Base-by-base conservation (phyloP, 2,888 invertebrate species). In the Osmoderma eremita region DNA sequence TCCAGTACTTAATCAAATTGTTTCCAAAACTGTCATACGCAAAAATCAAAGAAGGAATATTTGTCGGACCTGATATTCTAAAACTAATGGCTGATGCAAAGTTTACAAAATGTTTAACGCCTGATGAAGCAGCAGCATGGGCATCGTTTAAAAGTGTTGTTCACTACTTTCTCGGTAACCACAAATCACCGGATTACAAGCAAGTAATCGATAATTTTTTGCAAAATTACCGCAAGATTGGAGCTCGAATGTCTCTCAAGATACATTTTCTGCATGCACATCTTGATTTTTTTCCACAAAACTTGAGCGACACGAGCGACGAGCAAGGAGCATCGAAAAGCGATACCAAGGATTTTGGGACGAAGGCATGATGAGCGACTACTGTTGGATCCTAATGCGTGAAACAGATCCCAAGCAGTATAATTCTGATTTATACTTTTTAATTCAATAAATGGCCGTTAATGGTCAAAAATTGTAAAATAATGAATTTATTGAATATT, bases 231-330 rank as follows among this genome's bases (percentile, higher is more conserved):
- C 10, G 3, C n/a, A 42, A 42, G 13, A 42, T 42, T 42, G 13
- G 13, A 42, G 42, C 10, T 42, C 42, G 50, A 17, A 79, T 77
- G 75, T 71, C 70, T 48, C 45, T 74, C 18, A 75, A 77, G 62
- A 70, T 76, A n/a, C 75, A 78, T 70, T 76, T 73, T 63, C 70
- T 78, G 45, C 68, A 73, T 62, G n/a, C n/a, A n/a, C 78, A 79
- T 62, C 54, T 78, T 20, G 70, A 76, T 63, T 72, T 70, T 69
- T 79, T 81, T 72, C 76, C 75, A 12, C 38, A 71, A 63, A 45
- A 61, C 42, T 45, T 61, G 20, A 42, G 61, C 18, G 71, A 63
- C 2, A 41, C 36, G 39, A 69, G 65, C 49, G 70, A 68, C 42
- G 65, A 71, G 51, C 66, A 70, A 50, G 63, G 68, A 63, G 67